Base-by-base conservation (phyloP, 2,113 vertebrate species). In the Anser brachyrhynchus region DNA sequence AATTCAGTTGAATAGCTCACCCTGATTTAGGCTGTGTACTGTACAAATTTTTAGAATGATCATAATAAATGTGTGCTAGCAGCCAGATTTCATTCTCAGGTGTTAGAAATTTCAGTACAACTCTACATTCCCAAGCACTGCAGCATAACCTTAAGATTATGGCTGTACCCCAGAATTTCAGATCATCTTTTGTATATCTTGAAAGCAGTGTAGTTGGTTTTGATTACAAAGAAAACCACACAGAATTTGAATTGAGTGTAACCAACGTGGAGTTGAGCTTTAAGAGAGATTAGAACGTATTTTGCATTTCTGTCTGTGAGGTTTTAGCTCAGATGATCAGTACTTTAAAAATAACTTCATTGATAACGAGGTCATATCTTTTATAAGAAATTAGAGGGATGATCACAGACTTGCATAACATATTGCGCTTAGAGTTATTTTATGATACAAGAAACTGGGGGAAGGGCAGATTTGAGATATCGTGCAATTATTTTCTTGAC, bases 311-410 rank as follows among this genome's bases (percentile, higher is more conserved):
- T 93, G 64, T 91, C 66, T 18, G 0, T 72, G 90, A 84, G 84
- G 92, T 70, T 96, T 96, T 90, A 96, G 70, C 93, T 94, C 79
- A 92, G 95, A 92, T 94, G 90, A 96, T 96, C 93, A 81, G 80
- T 93, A 61, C 37, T 93, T 96, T 96, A 96, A 97, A 97, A 94
- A 97, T 96, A 97, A 90, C 94, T 90, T 92, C 77, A 96, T 95
- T 96, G 95, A 95, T 96, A 97, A 95, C 95, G 2, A 93, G 95
- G 93, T 96, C 95, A 95, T 90, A 88, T 95, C 95, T 96, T 94
- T 96, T 96, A 94, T 95, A 96, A 96, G 95, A 96, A 97, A 97
- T 96, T 95, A 97, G 95, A 93, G 70, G 61, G 92, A 94, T 94
- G 96, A 96, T 96, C 79, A 74, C 90, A 97, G 95, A 89, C 90